phyloP scores from a whole-genome alignment of 1,140 invertebrate genomes.

The Ceratosolen solmsi region DNA sequence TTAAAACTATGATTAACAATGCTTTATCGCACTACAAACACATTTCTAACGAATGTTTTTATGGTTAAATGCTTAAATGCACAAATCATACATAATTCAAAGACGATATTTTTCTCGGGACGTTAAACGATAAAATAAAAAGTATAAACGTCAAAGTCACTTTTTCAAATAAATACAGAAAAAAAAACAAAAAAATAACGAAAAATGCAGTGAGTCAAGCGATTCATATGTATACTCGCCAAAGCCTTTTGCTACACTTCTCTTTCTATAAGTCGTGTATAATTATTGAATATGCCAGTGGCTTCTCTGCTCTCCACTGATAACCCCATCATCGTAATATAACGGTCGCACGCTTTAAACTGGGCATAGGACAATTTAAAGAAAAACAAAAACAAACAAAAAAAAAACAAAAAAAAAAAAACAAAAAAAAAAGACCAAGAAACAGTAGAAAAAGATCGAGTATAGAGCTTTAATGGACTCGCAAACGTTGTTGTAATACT shows the following conservation, averaged over 20 bases:
- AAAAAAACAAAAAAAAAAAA: neutral
- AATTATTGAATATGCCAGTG: neutral
- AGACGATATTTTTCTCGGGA: slow-evolving; percentile 12
- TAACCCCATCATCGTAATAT: slow-evolving; percentile 8
- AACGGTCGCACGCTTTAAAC: neutral
- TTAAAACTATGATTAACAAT: too few species aligned
- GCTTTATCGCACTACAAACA: too few species aligned
- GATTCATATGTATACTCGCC: slow-evolving; percentile 14
- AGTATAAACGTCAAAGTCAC: too few species aligned
- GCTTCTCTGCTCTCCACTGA: slow-evolving; percentile 13
- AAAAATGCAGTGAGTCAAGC: too few species aligned
- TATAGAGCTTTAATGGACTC: neutral
- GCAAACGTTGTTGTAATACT: slow-evolving; percentile 64
- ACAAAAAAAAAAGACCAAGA: neutral
- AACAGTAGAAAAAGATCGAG: neutral
- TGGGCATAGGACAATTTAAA: slow-evolving; percentile 22
- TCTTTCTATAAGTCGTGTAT: neutral
- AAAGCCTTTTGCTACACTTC: slow-evolving; percentile 25
- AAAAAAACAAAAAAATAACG: too few species aligned
- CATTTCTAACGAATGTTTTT: too few species aligned
- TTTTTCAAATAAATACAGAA: neutral
- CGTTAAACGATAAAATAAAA: neutral
- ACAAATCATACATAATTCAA: slow-evolving; percentile 24
- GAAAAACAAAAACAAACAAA: neutral
- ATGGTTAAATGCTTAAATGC: neutral